Conservation (phyloP, 2,888 invertebrate species). For the Sinotaia quadrata region DNA sequence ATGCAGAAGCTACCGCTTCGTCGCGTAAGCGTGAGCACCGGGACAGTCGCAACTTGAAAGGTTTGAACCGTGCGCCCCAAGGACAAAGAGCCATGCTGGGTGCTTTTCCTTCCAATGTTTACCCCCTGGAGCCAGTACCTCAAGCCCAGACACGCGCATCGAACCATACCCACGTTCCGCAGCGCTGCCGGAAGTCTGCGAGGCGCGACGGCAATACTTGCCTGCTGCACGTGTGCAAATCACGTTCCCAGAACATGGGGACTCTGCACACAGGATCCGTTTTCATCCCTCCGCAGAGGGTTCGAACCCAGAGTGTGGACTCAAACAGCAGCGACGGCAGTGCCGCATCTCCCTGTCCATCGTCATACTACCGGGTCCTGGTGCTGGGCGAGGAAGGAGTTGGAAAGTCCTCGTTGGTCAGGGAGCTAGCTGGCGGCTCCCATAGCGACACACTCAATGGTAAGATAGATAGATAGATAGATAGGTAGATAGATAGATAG, state of each 20-base stretch:
- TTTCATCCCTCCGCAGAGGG: neutral
- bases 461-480: too few relatives aligned
- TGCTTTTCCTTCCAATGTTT: neutral
- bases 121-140: neutral
- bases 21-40: neutral
- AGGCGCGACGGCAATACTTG: neutral
- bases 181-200: neutral
- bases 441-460: neutral
- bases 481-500: too few relatives aligned
- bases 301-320: constrained; percentile 4
- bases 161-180: neutral
- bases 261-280: neutral
- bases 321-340: neutral
- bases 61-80: neutral
- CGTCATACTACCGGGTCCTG: constrained; percentile 22
- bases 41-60: neutral
- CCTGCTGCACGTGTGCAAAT: neutral
- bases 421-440: neutral
- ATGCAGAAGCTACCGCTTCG: neutral
- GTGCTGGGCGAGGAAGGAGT: constrained; percentile 15
- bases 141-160: neutral
- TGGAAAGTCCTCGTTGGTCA: constrained; percentile 17
- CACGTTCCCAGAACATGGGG: neutral
- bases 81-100: neutral
- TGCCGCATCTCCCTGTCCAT: neutral